Conservation (phyloP, 2,797 vertebrate genomes). For the Mormyrus proboscirostris region DNA sequence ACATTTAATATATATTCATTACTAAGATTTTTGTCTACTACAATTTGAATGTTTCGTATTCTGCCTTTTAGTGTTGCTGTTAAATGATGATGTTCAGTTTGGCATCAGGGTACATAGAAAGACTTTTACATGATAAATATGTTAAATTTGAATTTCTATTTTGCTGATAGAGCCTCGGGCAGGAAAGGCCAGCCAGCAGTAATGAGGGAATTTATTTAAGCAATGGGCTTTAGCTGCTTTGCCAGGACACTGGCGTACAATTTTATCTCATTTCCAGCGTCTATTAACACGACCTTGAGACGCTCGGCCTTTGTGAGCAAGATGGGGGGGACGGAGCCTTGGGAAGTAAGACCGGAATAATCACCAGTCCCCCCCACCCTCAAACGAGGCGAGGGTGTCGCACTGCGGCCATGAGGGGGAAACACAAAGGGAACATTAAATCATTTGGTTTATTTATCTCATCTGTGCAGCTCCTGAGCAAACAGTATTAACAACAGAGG, state of each 20-base stretch:
- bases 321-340: background rate
- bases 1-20: background rate
- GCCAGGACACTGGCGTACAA: background rate
- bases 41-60: background rate
- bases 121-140: slow-evolving; percentile 9
- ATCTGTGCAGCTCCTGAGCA: background rate
- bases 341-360: background rate
- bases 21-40: background rate
- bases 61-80: background rate
- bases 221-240: background rate
- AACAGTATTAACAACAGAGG: background rate
- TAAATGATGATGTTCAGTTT: background rate
- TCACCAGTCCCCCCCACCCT: background rate
- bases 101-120: background rate
- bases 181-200: background rate
- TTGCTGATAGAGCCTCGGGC: background rate
- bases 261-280: slow-evolving; percentile 10
- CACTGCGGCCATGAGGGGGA: background rate
- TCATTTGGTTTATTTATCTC: background rate
- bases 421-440: background rate
- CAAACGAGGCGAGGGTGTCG: background rate
- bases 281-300: slow-evolving; percentile 14
- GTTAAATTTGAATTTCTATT: background rate
- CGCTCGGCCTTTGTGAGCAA: background rate
- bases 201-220: slow-evolving; percentile 19